Conservation (phyloP, 2,797 vertebrate genomes). For the Gallinago solitaria region DNA sequence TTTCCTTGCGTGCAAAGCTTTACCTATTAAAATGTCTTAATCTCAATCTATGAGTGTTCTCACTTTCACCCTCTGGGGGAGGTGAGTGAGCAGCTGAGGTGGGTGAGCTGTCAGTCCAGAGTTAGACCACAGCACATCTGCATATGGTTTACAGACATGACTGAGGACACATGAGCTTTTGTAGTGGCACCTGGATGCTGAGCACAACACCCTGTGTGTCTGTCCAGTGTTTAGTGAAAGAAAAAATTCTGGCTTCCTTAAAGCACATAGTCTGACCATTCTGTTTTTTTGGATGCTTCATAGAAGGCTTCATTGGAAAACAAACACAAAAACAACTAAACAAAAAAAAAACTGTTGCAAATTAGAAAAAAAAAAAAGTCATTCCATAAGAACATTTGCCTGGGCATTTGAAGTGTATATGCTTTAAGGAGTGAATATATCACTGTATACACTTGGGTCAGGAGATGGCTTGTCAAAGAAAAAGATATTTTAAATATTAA, state of each 20-base stretch:
- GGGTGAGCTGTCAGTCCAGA: background rate
- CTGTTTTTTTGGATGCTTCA: background rate
- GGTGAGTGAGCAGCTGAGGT: background rate
- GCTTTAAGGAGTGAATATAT: background rate
- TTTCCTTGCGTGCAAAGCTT: fast-evolving
- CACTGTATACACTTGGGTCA: background rate
- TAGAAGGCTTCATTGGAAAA: background rate
- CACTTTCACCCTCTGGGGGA: background rate
- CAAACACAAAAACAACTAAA: background rate
- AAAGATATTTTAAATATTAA: background rate
- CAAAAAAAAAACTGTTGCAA: background rate
- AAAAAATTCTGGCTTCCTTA: background rate
- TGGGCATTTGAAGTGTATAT: background rate
- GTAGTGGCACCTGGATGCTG: background rate
- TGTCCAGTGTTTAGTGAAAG: background rate
- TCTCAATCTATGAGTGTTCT: background rate
- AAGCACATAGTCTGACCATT: background rate
- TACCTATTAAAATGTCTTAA: background rate
- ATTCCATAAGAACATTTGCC: background rate
- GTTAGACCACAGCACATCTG: background rate
- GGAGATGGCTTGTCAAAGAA: background rate
- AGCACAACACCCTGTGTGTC: background rate
- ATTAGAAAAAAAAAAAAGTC: too few relatives aligned
- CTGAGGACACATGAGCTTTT: background rate
- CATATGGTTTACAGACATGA: background rate